phyloP scores from a whole-genome alignment of 2,113 vertebrate genomes.

The Myotis yumanensis region DNA sequence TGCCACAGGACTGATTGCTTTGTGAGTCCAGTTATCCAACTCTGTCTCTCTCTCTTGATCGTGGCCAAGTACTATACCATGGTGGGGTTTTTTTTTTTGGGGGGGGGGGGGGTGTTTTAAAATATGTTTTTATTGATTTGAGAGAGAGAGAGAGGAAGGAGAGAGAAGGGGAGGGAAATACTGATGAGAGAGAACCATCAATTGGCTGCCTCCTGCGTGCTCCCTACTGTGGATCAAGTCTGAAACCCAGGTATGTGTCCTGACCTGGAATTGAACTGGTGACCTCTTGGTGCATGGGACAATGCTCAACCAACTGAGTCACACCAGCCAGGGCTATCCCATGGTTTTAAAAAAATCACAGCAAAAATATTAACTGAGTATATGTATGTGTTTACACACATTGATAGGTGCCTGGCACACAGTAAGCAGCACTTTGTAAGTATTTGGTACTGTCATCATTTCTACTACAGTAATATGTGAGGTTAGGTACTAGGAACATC shows the following conservation, averaged over 20 bases:
- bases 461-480: background rate
- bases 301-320: no score
- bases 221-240: no score
- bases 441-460: background rate
- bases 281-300: no score
- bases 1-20: background rate
- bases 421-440: background rate
- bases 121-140: no score
- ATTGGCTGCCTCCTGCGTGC: no score
- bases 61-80: background rate
- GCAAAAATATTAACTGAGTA: background rate
- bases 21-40: background rate
- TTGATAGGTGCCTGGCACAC: background rate
- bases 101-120: no score
- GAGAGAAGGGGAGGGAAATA: no score
- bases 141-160: no score
- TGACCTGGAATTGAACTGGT: no score
- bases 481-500: background rate
- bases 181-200: no score
- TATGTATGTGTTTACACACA: background rate
- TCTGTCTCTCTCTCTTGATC: background rate
- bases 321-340: background rate
- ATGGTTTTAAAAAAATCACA: background rate
- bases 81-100: no score
- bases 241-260: no score